A percentile compares a stretch with the other conserved stretches of the same genome.
Evolutionary conservation across 2,113 vertebrate genomes (phyloP).

Genomic region (Scatophagus argus): DNA sequence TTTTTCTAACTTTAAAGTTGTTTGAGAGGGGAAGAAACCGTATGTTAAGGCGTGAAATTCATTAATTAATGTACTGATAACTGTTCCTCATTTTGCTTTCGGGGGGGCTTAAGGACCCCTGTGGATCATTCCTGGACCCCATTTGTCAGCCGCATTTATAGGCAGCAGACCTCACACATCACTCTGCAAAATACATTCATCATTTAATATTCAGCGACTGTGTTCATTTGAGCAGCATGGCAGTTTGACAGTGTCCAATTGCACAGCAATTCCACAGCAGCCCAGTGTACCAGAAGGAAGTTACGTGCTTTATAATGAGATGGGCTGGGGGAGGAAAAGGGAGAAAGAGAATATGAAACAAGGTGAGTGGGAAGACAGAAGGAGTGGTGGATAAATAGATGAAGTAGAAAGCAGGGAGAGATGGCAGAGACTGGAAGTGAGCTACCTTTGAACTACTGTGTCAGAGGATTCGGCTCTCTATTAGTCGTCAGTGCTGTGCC

Average conservation of each 20-base stretch:
- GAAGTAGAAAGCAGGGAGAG: conserved; percentile 27
- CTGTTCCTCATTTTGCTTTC: conserved; percentile 15
- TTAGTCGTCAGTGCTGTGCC: conserved; percentile 50
- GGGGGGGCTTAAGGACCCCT: neutral
- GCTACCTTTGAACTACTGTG: conserved; percentile 73
- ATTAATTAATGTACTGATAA: neutral
- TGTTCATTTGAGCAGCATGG: conserved; percentile 55
- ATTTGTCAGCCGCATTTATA: conserved; percentile 34
- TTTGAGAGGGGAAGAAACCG: neutral
- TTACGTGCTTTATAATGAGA: conserved; percentile 61
- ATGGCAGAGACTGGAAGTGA: conserved; percentile 59
- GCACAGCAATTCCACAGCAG: conserved; percentile 20
- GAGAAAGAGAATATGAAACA: conserved; percentile 43
- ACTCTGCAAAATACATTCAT: conserved; percentile 50
- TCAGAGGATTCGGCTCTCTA: conserved; percentile 60
- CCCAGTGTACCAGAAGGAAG: conserved; percentile 36
- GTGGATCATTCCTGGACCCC: conserved; percentile 12
- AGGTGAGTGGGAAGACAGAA: conserved; percentile 34
- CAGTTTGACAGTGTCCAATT: conserved; percentile 56
- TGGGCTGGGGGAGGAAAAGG: conserved; percentile 19
- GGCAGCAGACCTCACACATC: conserved; percentile 23
- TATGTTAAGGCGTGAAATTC: neutral
- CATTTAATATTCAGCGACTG: conserved; percentile 54
- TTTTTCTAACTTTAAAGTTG: neutral
- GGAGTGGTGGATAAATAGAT: conserved; percentile 44